Evolutionary conservation across 2,113 vertebrate species (phyloP).

Genomic region (Alethe castanea): DNA sequence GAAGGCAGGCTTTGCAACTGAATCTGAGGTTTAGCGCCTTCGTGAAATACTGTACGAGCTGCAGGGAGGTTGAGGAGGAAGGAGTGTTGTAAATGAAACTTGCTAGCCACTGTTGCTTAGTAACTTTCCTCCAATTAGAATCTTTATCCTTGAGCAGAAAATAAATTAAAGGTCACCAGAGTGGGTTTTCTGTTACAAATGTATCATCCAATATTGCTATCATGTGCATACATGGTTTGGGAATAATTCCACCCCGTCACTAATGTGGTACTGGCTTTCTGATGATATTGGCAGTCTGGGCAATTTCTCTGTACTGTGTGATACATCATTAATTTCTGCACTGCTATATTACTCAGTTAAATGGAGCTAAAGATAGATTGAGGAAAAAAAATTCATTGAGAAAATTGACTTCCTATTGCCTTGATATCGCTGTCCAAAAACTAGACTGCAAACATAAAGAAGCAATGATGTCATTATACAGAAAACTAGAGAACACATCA

Average conservation of each 20-base stretch:
- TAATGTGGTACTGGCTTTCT: neutral
- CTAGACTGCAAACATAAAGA: neutral
- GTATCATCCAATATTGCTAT: neutral
- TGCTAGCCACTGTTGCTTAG: slow-evolving; percentile 29
- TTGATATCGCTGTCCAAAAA: neutral
- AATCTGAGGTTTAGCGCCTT: slow-evolving; percentile 7
- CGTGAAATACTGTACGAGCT: slow-evolving; percentile 27
- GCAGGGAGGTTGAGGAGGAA: slow-evolving; percentile 3
- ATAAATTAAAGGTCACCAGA: slow-evolving; percentile 27
- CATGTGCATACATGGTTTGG: neutral
- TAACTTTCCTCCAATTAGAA: slow-evolving; percentile 33
- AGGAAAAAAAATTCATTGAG: neutral
- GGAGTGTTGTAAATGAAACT: slow-evolving; percentile 33
- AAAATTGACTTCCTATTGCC: neutral
- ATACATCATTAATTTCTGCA: neutral
- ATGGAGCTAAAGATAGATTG: neutral
- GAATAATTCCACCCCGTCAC: neutral
- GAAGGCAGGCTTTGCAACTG: slow-evolving; percentile 15
- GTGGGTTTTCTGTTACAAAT: slow-evolving; percentile 15
- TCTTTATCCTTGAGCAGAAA: slow-evolving; percentile 24
- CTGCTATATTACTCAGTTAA: neutral
- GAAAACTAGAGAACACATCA: neutral
- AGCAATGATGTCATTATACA: neutral
- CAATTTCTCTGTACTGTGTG: neutral
- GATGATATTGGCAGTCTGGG: neutral